Evolutionary conservation across 2,888 invertebrate genomes (phyloP).

Genomic region (Hoplodrina ambigua): DNA sequence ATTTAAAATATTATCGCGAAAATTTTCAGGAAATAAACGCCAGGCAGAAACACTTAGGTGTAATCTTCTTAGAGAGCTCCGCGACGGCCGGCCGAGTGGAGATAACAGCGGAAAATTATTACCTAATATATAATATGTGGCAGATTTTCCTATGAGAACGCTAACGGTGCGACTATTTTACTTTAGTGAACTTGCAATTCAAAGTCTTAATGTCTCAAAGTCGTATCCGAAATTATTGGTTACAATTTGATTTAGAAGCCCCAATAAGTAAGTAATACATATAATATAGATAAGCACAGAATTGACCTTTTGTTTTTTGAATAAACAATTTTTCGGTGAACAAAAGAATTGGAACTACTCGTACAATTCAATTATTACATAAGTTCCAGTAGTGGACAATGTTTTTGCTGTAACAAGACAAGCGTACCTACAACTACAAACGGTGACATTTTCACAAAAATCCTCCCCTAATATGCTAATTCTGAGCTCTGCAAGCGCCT

Average conservation of each 20-base stretch:
- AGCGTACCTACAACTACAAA: not conserved
- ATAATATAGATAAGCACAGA: no score
- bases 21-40: constrained; percentile 32
- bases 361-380: no score
- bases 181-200: not conserved
- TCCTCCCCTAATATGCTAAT: constrained; percentile 24
- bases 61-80: constrained; percentile 52
- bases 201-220: not conserved
- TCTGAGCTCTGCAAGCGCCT: constrained; percentile 1
- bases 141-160: not conserved
- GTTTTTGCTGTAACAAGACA: not conserved
- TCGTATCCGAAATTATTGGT: no score
- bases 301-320: no score
- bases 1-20: constrained; percentile 28
- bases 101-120: constrained; percentile 51
- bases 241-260: not conserved
- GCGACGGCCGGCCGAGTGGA: constrained; percentile 27
- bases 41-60: constrained; percentile 29
- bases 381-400: no score
- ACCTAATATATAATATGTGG: constrained; percentile 33
- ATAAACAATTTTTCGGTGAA: no score
- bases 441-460: not conserved
- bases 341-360: no score
- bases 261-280: no score
- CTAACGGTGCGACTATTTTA: constrained; percentile 7